These are phyloP conservation scores for Lipophrys pholis DNA, from an alignment of 2,113 vertebrate species.

Conservation along the genomic window DNA sequence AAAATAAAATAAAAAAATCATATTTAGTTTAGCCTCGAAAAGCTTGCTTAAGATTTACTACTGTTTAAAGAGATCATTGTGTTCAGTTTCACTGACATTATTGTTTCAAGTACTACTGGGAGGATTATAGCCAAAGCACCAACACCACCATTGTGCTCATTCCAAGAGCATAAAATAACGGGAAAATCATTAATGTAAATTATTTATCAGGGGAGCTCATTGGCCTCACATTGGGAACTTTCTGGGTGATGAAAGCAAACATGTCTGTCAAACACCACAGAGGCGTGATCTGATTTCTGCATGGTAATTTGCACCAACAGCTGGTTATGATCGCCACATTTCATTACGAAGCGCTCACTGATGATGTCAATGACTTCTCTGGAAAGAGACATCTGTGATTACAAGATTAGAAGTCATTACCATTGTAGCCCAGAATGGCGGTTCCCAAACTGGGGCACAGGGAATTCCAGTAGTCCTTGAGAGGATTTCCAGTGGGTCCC, in stretches of 20 bases:
- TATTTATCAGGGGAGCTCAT: background rate
- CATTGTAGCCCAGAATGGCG: conserved; percentile 54
- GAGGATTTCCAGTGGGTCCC: conserved; percentile 33
- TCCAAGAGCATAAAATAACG: conserved; percentile 8
- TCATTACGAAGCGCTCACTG: conserved; percentile 57
- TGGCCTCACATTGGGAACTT: conserved; percentile 20
- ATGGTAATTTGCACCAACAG: conserved; percentile 69
- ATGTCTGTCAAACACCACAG: conserved; percentile 43
- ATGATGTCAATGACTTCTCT: conserved; percentile 66
- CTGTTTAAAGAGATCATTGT: conserved; percentile 13
- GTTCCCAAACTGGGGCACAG: conserved; percentile 40
- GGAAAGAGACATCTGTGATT: conserved; percentile 71
- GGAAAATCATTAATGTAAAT: background rate
- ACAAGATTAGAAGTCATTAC: conserved; percentile 74
- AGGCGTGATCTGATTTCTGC: conserved; percentile 40
- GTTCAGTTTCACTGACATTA: conserved; percentile 17
- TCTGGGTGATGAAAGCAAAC: conserved; percentile 26
- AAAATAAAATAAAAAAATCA: no score
- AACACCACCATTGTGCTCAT: background rate
- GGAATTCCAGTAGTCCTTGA: conserved; percentile 45
- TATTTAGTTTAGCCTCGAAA: no score
- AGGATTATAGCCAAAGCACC: conserved; percentile 24
- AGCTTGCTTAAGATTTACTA: background rate
- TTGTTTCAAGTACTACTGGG: background rate
- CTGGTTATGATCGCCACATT: conserved; percentile 68